These are phyloP conservation scores for Noctua pronuba DNA, from an alignment of 2,888 invertebrate genomes.

Conservation along the genomic window DNA sequence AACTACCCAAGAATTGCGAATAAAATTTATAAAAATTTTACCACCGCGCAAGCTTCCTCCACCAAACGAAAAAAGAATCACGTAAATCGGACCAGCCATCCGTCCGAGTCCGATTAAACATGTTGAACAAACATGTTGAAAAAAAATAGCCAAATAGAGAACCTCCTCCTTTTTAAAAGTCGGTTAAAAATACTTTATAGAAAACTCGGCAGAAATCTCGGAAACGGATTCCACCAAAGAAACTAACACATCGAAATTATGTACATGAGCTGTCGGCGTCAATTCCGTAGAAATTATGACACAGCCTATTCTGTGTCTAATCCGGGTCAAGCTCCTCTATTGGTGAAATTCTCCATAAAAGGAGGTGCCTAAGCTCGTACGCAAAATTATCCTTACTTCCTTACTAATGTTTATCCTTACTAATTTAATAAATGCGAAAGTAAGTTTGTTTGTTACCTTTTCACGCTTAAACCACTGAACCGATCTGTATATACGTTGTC, in stretches of 20 bases:
- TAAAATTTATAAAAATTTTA: neutral
- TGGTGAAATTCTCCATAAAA: neutral
- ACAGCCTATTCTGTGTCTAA: neutral
- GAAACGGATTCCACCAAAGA: neutral
- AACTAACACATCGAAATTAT: neutral
- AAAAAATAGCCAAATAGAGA: too few relatives aligned
- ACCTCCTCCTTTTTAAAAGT: too few relatives aligned
- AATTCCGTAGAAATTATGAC: neutral
- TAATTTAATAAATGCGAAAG: too few relatives aligned
- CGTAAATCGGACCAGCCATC: too few relatives aligned
- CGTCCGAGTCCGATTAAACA: too few relatives aligned
- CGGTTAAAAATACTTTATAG: neutral
- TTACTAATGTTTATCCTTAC: too few relatives aligned
- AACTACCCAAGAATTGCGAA: neutral
- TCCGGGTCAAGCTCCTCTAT: neutral
- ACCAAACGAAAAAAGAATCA: too few relatives aligned
- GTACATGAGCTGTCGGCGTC: neutral
- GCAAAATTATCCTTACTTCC: too few relatives aligned
- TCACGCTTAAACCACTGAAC: too few relatives aligned
- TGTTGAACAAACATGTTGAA: too few relatives aligned
- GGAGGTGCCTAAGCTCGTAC: neutral
- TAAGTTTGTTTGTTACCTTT: too few relatives aligned
- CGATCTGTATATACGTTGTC: too few relatives aligned
- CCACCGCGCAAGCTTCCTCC: neutral
- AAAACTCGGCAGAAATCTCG: neutral